phyloP scores from a whole-genome alignment of 2,888 invertebrate genomes.

The Brenthis daphne region DNA sequence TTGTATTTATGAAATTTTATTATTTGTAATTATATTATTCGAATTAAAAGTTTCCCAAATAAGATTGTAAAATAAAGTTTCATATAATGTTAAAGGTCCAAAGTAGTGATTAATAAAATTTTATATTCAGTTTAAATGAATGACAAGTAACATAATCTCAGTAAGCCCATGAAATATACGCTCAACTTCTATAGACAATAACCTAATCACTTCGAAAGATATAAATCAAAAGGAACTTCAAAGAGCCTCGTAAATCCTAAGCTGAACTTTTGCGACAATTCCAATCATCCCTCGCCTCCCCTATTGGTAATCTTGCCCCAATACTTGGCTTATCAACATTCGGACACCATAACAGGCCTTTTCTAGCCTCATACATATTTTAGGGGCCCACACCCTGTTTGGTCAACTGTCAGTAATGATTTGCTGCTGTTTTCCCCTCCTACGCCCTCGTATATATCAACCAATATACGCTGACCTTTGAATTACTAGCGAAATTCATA shows the following conservation, averaged over 20 bases:
- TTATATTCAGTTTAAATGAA: neutral
- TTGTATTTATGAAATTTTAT: conserved; percentile 31
- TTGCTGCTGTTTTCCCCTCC: conserved; percentile 73
- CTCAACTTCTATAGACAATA: conserved; percentile 13
- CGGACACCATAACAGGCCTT: conserved; percentile 82
- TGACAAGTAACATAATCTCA: conserved; percentile 3
- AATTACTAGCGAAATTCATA: conserved; percentile 21
- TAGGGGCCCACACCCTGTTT: conserved; percentile 76
- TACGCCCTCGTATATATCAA: conserved; percentile 64
- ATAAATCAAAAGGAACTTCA: conserved; percentile 38
- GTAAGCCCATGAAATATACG: conserved; percentile 6
- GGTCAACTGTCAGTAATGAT: conserved; percentile 83
- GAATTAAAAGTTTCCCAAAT: no score
- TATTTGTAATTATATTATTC: neutral
- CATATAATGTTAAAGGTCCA: no score
- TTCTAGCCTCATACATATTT: conserved; percentile 80
- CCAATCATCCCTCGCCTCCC: conserved; percentile 65
- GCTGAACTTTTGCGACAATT: conserved; percentile 50
- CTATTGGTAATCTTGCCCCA: conserved; percentile 71
- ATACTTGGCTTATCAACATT: conserved; percentile 81
- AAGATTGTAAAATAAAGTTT: no score
- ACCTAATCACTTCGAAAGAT: conserved; percentile 25
- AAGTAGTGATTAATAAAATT: no score
- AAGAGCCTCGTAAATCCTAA: conserved; percentile 49
- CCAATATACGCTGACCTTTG: conserved; percentile 50